Conservation (phyloP, 1,140 invertebrate species). For the Oncopeltus fasciatus region DNA sequence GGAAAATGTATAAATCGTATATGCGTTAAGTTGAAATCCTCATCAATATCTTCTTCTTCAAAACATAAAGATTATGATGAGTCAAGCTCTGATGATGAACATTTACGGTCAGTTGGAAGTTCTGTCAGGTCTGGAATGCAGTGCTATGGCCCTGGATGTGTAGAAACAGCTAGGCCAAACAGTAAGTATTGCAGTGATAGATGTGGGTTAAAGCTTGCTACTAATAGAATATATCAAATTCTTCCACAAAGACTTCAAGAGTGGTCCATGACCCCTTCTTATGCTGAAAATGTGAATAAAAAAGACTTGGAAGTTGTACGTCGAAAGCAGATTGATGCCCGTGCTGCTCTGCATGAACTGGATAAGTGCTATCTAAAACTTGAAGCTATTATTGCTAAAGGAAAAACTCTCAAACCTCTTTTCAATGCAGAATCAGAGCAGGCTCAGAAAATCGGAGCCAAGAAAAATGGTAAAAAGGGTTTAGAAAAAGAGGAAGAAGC, state of each 20-base stretch:
- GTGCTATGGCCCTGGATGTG: constrained; percentile 83
- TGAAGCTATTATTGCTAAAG: background rate
- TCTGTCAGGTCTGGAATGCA: constrained; percentile 37
- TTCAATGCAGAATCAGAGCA: constrained; percentile 66
- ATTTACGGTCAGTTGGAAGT: constrained; percentile 26
- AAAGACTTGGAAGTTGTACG: constrained; percentile 71
- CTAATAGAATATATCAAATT: constrained; percentile 68
- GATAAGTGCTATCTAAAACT: constrained; percentile 39
- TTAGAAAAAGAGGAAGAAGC: constrained; percentile 63
- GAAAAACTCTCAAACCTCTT: background rate
- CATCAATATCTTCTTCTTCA: background rate
- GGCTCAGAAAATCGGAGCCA: constrained; percentile 48
- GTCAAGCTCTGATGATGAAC: constrained; percentile 36
- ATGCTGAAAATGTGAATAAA: constrained; percentile 75
- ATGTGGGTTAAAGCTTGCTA: constrained; percentile 84
- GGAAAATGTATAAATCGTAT: constrained; percentile 16
- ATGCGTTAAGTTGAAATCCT: constrained; percentile 38
- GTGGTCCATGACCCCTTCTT: constrained; percentile 77
- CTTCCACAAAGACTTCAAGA: constrained; percentile 86
- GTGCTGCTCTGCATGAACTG: constrained; percentile 56
- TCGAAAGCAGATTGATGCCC: constrained; percentile 57
- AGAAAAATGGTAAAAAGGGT: constrained; percentile 36
- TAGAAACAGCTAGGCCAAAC: constrained; percentile 52
- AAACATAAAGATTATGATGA: constrained; percentile 22
- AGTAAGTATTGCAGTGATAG: constrained; percentile 93